Percentiles rank a stretch among this genome's conserved stretches.
Conservation (phyloP, 2,113 vertebrate species). For the Pollachius pollachius region DNA sequence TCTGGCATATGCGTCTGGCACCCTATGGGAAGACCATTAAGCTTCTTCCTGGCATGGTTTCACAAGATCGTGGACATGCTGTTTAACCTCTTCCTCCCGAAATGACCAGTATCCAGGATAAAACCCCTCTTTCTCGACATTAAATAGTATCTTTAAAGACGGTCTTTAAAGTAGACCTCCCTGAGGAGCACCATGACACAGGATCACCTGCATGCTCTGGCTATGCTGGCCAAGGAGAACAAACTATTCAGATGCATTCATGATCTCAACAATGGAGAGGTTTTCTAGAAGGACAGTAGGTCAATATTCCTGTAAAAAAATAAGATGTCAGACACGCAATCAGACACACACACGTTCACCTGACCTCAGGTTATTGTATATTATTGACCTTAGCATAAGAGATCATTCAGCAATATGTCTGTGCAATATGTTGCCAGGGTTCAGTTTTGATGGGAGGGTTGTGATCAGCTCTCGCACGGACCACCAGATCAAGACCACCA, state of each 20-base stretch:
- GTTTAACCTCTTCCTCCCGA: background rate
- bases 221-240: constrained; percentile 7
- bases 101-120: too few species aligned
- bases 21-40: too few species aligned
- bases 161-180: constrained; percentile 14
- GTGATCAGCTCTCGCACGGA: too few species aligned
- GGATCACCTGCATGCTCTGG: constrained; percentile 6
- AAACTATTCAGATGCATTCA: background rate
- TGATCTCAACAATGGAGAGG: constrained; percentile 6
- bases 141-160: background rate
- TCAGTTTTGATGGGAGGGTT: too few species aligned
- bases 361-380: background rate
- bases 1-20: too few species aligned
- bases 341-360: background rate
- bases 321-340: background rate
- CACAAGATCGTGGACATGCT: constrained; percentile 27
- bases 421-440: too few species aligned
- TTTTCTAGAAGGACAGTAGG: background rate
- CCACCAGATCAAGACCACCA: too few species aligned
- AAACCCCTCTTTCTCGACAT: constrained; percentile 9
- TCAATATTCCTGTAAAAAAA: background rate
- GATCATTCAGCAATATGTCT: background rate
- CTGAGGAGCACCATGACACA: constrained; percentile 23
- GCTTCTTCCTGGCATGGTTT: constrained; percentile 19
- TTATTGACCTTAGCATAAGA: background rate